Conservation (phyloP, 2,113 vertebrate species). For the Grammomys dolichurus region DNA sequence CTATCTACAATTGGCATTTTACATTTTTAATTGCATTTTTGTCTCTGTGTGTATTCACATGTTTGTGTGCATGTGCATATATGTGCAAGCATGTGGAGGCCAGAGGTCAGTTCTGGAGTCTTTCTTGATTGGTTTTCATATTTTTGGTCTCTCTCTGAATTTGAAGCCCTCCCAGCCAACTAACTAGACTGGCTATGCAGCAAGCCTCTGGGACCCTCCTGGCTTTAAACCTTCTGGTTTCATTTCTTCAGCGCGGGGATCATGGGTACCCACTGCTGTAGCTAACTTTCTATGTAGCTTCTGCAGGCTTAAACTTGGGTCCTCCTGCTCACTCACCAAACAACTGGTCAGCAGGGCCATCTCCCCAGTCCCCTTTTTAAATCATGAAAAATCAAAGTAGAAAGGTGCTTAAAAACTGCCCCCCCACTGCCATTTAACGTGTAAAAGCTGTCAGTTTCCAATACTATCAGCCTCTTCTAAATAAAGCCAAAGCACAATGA, state of each 20-base stretch:
- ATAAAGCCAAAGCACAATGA: background rate
- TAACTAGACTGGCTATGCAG: background rate
- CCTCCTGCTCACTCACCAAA: background rate
- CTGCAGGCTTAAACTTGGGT: background rate
- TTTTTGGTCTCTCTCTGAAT: background rate
- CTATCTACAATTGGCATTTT: background rate
- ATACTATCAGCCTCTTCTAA: background rate
- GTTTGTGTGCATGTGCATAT: background rate
- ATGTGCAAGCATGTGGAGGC: no score
- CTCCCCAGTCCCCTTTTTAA: no score
- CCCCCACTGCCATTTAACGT: background rate
- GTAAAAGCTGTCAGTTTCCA: background rate
- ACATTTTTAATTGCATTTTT: background rate
- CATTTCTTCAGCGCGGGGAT: background rate
- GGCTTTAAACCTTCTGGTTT: no score
- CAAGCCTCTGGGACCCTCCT: background rate
- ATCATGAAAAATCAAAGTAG: background rate
- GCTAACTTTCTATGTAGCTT: background rate
- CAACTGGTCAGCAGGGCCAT: background rate
- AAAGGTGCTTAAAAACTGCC: background rate
- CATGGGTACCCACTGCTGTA: background rate
- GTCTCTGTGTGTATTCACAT: background rate
- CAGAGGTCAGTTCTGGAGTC: background rate
- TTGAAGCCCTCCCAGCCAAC: background rate
- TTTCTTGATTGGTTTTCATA: background rate